A percentile compares a stretch with the other conserved stretches of the same genome.
Evolutionary conservation across 2,888 invertebrate species (phyloP).

Genomic region (Pinctada fucata): DNA sequence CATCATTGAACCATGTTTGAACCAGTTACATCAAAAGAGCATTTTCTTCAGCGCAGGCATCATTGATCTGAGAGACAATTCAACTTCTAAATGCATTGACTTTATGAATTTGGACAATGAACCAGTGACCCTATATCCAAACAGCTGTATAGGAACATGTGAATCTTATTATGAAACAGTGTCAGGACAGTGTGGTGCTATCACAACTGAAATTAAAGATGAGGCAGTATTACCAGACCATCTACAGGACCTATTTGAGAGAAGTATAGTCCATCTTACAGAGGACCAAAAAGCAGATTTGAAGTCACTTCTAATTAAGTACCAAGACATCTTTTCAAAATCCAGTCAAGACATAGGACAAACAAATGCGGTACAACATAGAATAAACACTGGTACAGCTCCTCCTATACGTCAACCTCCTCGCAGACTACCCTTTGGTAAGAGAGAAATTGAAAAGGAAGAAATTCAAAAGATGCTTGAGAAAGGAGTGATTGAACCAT

Average conservation of each 20-base stretch:
- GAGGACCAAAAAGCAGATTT: no score
- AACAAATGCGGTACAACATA: neutral
- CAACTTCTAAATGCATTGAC: neutral
- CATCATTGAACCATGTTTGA: constrained; percentile 1
- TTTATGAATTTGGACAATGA: neutral
- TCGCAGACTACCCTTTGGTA: neutral
- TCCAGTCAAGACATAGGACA: neutral
- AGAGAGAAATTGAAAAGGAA: constrained; percentile 3
- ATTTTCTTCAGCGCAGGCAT: neutral
- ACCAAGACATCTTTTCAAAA: neutral
- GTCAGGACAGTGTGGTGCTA: neutral
- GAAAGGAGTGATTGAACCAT: constrained; percentile 27
- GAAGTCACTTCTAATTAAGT: neutral
- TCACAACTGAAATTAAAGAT: no score
- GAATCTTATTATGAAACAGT: neutral
- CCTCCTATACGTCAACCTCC: neutral
- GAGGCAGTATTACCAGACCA: no score
- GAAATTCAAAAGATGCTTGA: constrained; percentile 24
- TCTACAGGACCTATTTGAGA: no score
- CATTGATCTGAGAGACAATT: neutral
- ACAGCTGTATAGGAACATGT: constrained; percentile 10
- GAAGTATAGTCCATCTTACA: no score
- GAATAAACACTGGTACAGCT: neutral
- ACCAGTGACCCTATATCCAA: constrained; percentile 8
- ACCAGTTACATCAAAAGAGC: neutral